These are phyloP conservation scores for Troides helena DNA, from an alignment of 2,888 invertebrate genomes.

Conservation along the genomic window DNA sequence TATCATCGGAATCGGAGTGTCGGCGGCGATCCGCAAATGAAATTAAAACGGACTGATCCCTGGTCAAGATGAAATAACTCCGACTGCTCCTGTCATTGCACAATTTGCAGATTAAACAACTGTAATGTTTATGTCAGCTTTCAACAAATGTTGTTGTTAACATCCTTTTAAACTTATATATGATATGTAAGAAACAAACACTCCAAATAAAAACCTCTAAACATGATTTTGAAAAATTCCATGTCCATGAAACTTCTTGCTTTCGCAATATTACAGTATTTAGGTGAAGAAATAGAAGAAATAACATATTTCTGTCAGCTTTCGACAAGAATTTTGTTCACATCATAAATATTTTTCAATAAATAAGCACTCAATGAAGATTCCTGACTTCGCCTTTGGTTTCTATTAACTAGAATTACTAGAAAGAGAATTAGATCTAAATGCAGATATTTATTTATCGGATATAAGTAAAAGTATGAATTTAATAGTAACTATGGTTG, in stretches of 20 bases:
- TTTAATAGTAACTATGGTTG: no score
- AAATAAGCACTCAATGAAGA: neutral
- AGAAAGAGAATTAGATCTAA: no score
- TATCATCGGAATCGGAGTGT: slow-evolving; percentile 31
- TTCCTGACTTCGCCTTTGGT: no score
- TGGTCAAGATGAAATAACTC: slow-evolving; percentile 30
- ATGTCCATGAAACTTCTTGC: no score
- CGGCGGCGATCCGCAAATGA: slow-evolving; percentile 26
- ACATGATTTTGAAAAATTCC: no score
- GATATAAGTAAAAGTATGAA: no score
- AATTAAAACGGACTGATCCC: slow-evolving; percentile 28
- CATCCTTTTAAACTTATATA: neutral
- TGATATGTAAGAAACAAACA: neutral
- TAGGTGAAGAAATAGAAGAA: no score
- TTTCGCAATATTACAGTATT: no score
- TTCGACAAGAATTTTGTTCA: neutral
- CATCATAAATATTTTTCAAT: neutral
- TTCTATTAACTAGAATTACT: no score
- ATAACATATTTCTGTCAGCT: no score
- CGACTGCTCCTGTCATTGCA: slow-evolving; percentile 23
- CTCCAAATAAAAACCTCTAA: neutral
- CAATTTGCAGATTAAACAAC: slow-evolving; percentile 24
- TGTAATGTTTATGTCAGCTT: slow-evolving; percentile 7
- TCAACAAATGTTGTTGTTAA: neutral
- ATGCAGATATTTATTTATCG: no score